Percentiles rank a stretch among this genome's conserved stretches.
Evolutionary conservation across 1,140 invertebrate genomes (phyloP).

Genomic region (Zelostemma sp.): DNA sequence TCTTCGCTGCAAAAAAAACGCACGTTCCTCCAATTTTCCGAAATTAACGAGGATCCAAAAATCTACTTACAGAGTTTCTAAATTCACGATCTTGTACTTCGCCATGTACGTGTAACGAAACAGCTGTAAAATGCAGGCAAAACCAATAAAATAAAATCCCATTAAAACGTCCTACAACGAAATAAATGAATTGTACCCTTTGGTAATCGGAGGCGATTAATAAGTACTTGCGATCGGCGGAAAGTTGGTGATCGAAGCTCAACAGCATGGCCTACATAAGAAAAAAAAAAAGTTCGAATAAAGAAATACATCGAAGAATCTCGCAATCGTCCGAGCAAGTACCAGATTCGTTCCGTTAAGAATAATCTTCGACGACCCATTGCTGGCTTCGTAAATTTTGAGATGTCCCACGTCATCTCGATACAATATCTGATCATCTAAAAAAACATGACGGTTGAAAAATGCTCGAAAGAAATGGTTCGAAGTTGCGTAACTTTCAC

Average conservation of each 20-base stretch:
- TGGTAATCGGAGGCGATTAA: conserved; percentile 71
- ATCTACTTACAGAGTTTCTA: too few relatives aligned
- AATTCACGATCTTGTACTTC: too few relatives aligned
- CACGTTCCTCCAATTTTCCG: too few relatives aligned
- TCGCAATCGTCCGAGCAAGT: conserved; percentile 26
- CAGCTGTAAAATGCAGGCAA: too few relatives aligned
- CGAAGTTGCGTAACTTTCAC: neutral
- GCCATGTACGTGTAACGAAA: too few relatives aligned
- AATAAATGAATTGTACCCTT: conserved; percentile 64
- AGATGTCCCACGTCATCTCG: neutral
- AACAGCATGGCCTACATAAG: conserved; percentile 27
- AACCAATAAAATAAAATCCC: neutral
- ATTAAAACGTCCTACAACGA: too few relatives aligned
- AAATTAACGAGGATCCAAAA: too few relatives aligned
- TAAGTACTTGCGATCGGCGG: conserved; percentile 71
- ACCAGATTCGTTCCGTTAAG: conserved; percentile 51
- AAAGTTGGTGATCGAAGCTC: conserved; percentile 70
- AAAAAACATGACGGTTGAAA: neutral
- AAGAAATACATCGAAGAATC: too few relatives aligned
- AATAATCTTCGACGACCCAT: neutral
- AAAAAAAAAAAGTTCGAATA: too few relatives aligned
- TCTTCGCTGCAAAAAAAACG: conserved; percentile 50
- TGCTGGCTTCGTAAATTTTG: neutral
- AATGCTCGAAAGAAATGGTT: too few relatives aligned
- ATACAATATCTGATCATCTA: neutral